Evolutionary conservation across 92 coral and sea anemone species (phyloP).

Genomic region (Epizoanthus scotinus): DNA sequence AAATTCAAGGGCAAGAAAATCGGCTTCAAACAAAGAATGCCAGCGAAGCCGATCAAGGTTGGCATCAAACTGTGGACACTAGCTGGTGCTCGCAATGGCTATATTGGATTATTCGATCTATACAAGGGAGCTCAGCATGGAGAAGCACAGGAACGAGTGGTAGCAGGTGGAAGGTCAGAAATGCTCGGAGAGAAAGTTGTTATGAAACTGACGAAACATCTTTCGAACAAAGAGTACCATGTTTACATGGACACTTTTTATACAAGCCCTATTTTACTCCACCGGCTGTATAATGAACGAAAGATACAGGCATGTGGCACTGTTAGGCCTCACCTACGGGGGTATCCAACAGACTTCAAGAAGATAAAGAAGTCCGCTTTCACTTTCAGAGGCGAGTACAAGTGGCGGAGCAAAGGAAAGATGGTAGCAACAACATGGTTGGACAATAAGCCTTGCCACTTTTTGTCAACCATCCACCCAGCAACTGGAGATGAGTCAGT

Average conservation of each 20-base stretch:
- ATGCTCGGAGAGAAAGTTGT: not conserved
- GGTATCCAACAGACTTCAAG: too few species aligned
- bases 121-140: constrained; percentile 16
- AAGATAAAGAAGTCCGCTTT: too few species aligned
- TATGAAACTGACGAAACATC: constrained; percentile 9
- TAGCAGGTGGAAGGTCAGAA: not conserved
- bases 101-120: not conserved
- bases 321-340: not conserved
- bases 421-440: too few species aligned
- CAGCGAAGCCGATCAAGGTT: constrained; percentile 10
- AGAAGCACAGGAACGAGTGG: too few species aligned
- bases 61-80: constrained; percentile 21
- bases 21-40: constrained; percentile 10
- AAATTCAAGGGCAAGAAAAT: constrained; percentile 18
- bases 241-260: constrained; percentile 14
- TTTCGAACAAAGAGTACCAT: constrained; percentile 18
- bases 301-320: constrained; percentile 2
- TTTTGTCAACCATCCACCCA: too few species aligned
- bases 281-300: not conserved
- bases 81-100: constrained; percentile 12
- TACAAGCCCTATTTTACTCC: constrained; percentile 2
- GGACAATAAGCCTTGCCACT: not conserved
- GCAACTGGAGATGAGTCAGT: not conserved
- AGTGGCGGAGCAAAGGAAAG: too few species aligned
- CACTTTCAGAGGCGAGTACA: too few species aligned